These are phyloP conservation scores for Bombycilla garrulus DNA, from an alignment of 2,113 vertebrate genomes.

Conservation along the genomic window DNA sequence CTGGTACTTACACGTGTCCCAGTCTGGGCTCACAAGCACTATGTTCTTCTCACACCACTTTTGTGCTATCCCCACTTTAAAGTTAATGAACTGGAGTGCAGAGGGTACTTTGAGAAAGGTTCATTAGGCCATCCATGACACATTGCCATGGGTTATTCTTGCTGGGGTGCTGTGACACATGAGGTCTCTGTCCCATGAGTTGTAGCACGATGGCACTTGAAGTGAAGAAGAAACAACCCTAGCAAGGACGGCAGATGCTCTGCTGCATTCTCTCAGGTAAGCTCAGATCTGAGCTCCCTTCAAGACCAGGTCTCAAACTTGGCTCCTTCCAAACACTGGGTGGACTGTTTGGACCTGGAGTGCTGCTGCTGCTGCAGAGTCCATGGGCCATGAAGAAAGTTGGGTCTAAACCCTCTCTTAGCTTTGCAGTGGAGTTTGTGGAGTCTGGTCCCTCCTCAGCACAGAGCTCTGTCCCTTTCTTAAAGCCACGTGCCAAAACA, in stretches of 20 bases:
- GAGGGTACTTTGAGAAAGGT: neutral
- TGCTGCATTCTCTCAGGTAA: neutral
- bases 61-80: neutral
- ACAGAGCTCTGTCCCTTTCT: neutral
- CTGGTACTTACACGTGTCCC: neutral
- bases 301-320: neutral
- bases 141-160: neutral
- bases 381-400: fast-evolving
- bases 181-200: neutral
- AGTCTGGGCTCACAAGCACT: neutral
- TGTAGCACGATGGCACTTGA: neutral
- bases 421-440: neutral
- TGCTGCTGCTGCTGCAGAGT: neutral
- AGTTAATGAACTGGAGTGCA: neutral
- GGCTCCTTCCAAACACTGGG: neutral
- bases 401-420: neutral
- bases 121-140: neutral
- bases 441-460: neutral
- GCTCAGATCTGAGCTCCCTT: neutral
- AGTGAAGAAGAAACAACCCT: neutral
- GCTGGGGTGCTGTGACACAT: neutral
- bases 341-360: neutral
- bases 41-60: neutral
- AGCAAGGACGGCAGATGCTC: neutral
- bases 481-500: neutral